phyloP scores from a whole-genome alignment of 2,888 invertebrate genomes.

The Synanthedon andrenaeformis region DNA sequence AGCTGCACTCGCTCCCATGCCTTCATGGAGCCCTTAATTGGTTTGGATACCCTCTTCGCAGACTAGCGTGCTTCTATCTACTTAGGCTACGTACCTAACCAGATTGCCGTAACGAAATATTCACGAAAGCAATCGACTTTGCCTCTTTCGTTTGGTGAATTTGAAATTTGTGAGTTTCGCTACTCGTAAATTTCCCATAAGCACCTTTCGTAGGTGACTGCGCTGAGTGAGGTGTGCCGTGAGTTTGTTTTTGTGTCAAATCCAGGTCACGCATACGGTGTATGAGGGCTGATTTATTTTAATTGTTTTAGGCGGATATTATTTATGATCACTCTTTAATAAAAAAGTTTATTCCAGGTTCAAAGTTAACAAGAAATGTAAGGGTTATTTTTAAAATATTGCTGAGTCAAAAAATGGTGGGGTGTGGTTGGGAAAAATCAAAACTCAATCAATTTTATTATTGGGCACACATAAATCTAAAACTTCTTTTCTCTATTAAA shows the following conservation, averaged over 20 bases:
- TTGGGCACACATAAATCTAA: too few relatives aligned
- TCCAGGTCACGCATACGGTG: conserved; percentile 29
- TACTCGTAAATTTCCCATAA: conserved; percentile 40
- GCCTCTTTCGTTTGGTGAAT: conserved; percentile 32
- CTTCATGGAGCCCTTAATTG: conserved; percentile 67
- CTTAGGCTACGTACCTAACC: conserved; percentile 63
- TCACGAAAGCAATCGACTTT: conserved; percentile 50
- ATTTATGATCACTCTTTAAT: not conserved
- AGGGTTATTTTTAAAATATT: too few relatives aligned
- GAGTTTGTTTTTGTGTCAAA: conserved; percentile 29
- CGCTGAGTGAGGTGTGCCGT: conserved; percentile 20
- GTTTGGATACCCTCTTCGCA: conserved; percentile 65
- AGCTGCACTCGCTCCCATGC: conserved; percentile 60
- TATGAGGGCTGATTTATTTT: conserved; percentile 18
- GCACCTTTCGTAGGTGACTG: conserved; percentile 37
- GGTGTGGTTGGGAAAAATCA: too few relatives aligned
- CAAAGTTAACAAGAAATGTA: too few relatives aligned
- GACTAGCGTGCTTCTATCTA: conserved; percentile 54
- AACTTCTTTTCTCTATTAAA: too few relatives aligned
- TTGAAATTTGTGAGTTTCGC: conserved; percentile 26
- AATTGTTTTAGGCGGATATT: conserved; percentile 5
- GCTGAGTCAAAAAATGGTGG: too few relatives aligned
- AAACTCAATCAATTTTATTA: too few relatives aligned
- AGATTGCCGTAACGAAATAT: conserved; percentile 63
- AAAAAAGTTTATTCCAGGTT: too few relatives aligned